Evolutionary conservation across 2,888 invertebrate species (phyloP), one percentile per base, ranked within the genome.

Genomic region (Eulithis testata): DNA sequence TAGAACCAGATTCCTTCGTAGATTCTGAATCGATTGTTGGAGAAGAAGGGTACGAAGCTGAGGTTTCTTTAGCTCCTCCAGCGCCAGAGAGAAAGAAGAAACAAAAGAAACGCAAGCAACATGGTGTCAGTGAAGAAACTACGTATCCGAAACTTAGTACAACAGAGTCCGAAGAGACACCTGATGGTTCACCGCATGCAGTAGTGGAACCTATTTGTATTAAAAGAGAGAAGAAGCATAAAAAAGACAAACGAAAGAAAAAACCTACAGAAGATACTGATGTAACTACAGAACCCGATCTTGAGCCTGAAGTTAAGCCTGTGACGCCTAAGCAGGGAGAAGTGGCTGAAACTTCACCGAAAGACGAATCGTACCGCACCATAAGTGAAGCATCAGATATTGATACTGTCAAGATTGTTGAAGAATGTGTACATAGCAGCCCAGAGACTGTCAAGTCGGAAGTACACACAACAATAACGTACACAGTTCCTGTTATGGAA

Each of bases 11-110:
- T 65, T 92, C 94, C 8, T 91, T 93, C 71, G 75, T 86, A 36
- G 94, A 93, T 62, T 91, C 91, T 60, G 87, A 89, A 57, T 82
- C 85, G 47, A 78, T 84, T 45, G 87, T 91, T 53, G 94, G 94
- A 81, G 95, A 95, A 79, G 92, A 92, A 68, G 96, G 96, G n/a
- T 96, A 97, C 78, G 96, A 96, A 81, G 94, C 96, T 9, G 96
- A 96, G 77, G 94, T 95, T 69, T 94, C 95, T 1, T 88, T 94
- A 27, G 93, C 78, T 37, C 79, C 76, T 65, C 69, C 79, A 8
- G 60, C 71, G 45, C 77, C 84, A 9, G 85, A 86, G 31, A 88
- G 84, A 67, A 95, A 76, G 94, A 95, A 84, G 91, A 95, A 86
- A 81, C 93, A 86, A 68, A 94, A 80, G 82, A 93, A 81, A 89